Base-by-base conservation (phyloP, 1,140 invertebrate species). In the Eubasilissa regina region DNA sequence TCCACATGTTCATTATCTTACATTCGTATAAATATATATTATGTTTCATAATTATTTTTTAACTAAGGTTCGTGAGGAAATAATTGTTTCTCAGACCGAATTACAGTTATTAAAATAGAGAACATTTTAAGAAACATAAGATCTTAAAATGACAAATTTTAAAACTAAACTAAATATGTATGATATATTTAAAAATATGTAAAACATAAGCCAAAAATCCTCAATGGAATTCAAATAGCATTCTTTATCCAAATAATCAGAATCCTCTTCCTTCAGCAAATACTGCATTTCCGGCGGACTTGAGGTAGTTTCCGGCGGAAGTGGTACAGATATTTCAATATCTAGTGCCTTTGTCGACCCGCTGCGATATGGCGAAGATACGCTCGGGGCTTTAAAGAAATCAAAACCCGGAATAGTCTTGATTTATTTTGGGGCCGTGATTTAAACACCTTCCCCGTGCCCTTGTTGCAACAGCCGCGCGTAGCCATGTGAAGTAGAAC, bases 251-350 rank as follows among this genome's bases (percentile, higher is more conserved):
- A 21, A 19, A 58, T 58, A 58, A 58, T 58, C 55, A 58, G 15
- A 8, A 21, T 19, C 55, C 25, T 19, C 44, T 19, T 11, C 43
- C 13, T 11, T 45, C 13, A 47, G 64, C 62, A 15, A 35, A 62
- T 15, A 48, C 35, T 73, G 68, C 48, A 55, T 73, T 73, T 73
- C 68, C 68, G 51, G n/a, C 13, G 66, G 19, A 19, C 21, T 73
- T 55, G 68, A 51, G 47, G 68, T n/a, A 15, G 48, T 13, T 13
- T 73, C 64, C 64, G 68, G 0, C 68, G 68, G 68, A 73, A 73
- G 68, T 44, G 17, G 68, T 35, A 13, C 21, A 55, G 68, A 55
- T 73, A 73, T 55, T 64, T 73, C 68, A 55, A 73, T 73, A 73
- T 73, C 68, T 48, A 73, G 51, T 8, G 64, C 68, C 68, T 55